phyloP scores from a whole-genome alignment of 2,113 vertebrate genomes.

The Callionymus lyra region DNA sequence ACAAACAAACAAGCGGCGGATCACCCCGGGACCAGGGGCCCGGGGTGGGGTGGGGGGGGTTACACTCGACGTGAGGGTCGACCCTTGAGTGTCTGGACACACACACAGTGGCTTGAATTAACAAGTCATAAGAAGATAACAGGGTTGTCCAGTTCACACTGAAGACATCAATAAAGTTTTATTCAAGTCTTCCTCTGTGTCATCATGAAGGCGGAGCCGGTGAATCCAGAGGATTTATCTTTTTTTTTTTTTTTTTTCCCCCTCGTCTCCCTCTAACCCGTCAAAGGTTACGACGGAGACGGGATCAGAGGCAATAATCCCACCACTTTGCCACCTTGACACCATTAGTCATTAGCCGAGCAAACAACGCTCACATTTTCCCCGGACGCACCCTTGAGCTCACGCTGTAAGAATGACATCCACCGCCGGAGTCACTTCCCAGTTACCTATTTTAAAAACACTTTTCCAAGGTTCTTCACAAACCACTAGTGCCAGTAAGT shows the following conservation, averaged over 20 bases:
- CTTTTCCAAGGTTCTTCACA: too few relatives aligned
- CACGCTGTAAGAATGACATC: too few relatives aligned
- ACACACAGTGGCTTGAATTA: constrained; percentile 32
- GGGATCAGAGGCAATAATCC: constrained; percentile 33
- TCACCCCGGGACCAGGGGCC: constrained; percentile 4
- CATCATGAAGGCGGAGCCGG: too few relatives aligned
- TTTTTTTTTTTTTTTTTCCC: background rate
- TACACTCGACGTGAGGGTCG: constrained; percentile 1
- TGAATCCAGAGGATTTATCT: constrained; percentile 6
- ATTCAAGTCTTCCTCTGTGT: too few relatives aligned
- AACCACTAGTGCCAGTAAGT: too few relatives aligned
- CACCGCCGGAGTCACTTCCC: too few relatives aligned
- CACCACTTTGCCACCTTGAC: constrained; percentile 42
- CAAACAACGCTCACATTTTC: constrained; percentile 39
- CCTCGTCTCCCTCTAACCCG: constrained; percentile 3
- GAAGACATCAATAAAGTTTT: constrained; percentile 4
- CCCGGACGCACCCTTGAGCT: constrained; percentile 44
- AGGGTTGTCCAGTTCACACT: constrained; percentile 13
- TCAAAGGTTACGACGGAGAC: constrained; percentile 32
- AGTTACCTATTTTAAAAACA: constrained; percentile 18
- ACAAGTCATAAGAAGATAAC: constrained; percentile 23
- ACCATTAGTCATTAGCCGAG: constrained; percentile 49
- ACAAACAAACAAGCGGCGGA: constrained; percentile 10
- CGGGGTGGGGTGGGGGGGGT: constrained; percentile 6
- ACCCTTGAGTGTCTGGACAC: constrained; percentile 3